Evolutionary conservation across 2,888 invertebrate species (phyloP).

Genomic region (Microdon myrmicae): DNA sequence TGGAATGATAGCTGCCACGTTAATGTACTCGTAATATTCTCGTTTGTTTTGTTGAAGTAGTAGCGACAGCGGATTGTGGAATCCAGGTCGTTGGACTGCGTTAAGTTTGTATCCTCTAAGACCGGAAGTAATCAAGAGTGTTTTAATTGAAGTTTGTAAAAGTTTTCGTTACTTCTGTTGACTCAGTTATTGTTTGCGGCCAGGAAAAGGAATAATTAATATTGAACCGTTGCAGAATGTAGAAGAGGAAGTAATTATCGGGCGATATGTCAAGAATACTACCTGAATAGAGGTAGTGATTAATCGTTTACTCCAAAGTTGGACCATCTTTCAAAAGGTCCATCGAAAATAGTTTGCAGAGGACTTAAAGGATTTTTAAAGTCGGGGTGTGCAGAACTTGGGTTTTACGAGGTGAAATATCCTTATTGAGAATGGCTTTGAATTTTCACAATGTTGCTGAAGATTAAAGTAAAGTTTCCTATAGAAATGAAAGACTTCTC

Average conservation of each 20-base stretch:
- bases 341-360: too few relatives aligned
- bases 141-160: slow-evolving; percentile 28
- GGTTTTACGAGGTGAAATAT: too few relatives aligned
- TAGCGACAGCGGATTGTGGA: slow-evolving; percentile 15
- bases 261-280: slow-evolving; percentile 29
- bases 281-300: slow-evolving; percentile 30
- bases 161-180: slow-evolving; percentile 2
- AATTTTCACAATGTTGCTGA: too few relatives aligned
- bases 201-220: too few relatives aligned
- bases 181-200: slow-evolving; percentile 20
- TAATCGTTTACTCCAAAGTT: too few relatives aligned
- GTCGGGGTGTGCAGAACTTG: too few relatives aligned
- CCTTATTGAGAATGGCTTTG: too few relatives aligned
- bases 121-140: slow-evolving; percentile 39
- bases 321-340: too few relatives aligned
- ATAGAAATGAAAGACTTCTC: too few relatives aligned
- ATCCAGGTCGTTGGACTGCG: slow-evolving; percentile 22
- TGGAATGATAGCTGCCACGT: slow-evolving; percentile 20
- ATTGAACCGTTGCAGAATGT: too few relatives aligned
- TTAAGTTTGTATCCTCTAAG: slow-evolving; percentile 33
- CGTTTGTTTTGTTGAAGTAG: slow-evolving; percentile 2
- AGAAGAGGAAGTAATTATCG: slow-evolving; percentile 33
- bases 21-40: slow-evolving; percentile 8
- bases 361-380: too few relatives aligned
- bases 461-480: too few relatives aligned